Base-by-base conservation (phyloP, 2,888 invertebrate species). In the Bhutanitis thaidina region DNA sequence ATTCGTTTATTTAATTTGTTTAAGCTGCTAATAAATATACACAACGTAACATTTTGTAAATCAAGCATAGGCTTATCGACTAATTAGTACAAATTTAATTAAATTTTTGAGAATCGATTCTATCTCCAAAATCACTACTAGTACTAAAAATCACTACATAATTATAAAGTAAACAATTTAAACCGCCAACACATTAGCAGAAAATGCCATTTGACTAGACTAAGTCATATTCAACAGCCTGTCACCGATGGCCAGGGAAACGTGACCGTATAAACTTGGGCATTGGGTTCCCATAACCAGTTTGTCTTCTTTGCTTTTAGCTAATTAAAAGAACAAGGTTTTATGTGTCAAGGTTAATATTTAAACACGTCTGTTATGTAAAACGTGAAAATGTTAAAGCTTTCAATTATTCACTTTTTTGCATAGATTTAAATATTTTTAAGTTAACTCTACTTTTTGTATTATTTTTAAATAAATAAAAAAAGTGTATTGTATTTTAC, bases 181-280 rank as follows among this genome's bases (percentile, higher is more conserved):
- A 34, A 34, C 13, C 7, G 12, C 10, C 9, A 8, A 14, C 34
- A 48, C 29, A 13, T 49, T 37, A 32, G 9, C 35, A 43, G 46
- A 52, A 52, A 43, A 43, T 34, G 25, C 16, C 38, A 43, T 39
- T 38, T 37, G 32, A 39, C 32, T 39, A 50, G 41, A 53, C 43
- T 41, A 55, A 53, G 52, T 56, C 59, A 62, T 66, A 65, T 64
- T 59, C 40, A 54, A 60, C 57, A 60, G 54, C 54, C 54, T 58
- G 62, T 63, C 64, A 56, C 60, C 54, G 41, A 37, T 43, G 53
- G 35, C 29, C 47, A 54, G 51, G 43, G 59, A 59, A 62, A 65
- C 67, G 62, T 64, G 67, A 62, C 56, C 54, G 48, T 37, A 50
- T 3, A 43, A 10, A 32, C 34, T 32, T 29, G 35, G 16, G 35